Base-by-base conservation (phyloP, 2,113 vertebrate species). In the Pionites leucogaster region DNA sequence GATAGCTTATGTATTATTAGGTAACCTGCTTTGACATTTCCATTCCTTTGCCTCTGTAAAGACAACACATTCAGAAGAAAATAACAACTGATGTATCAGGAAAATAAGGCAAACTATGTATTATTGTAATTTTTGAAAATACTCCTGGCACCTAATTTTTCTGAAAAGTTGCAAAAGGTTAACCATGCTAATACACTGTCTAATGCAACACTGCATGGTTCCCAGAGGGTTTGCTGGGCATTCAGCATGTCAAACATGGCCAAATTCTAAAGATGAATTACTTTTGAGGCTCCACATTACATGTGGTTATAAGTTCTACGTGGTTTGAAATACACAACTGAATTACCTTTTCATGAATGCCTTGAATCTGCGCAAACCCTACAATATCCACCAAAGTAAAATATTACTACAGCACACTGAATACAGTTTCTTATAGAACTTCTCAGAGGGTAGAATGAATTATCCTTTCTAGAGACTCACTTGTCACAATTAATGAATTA, bases 291-390 rank as follows among this genome's bases (percentile, higher is more conserved):
- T 70, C 15, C 24, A 14, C 2, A 4, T 7, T 49, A 13, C 70
- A 70, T 6, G 29, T 1, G 0, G 33, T 25, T 63, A 0, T 13
- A 86, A 52, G 19, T 27, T 74, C 37, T 33, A 42, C 39, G 59
- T 6, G 33, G 37, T n/a, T 57, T 82, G 60, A 79, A 83, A 79
- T 24, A n/a, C 52, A 37, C 19, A 74, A 55, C 11, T 47, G 18
- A 63, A 29, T 46, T 41, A 74, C 11, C 10, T 90, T 64, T 74
- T 42, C 37, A 37, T 8, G 39, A 37, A 64, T 0, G 5, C 24
- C 78, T 70, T 39, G 49, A 27, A 75, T 35, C 35, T 70, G 4
- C 33, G 50, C 49, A 80, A 76, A 9, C 27, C 39, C 55, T 75
- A 44, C 39, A 31, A 53, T 13, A 70, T 6, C 11, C 13, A 33